Percentiles rank a stretch among this genome's conserved stretches.
These are phyloP conservation scores for Drosophila pseudoananassae DNA, from an alignment of 1,140 invertebrate species.

Conservation along the genomic window DNA sequence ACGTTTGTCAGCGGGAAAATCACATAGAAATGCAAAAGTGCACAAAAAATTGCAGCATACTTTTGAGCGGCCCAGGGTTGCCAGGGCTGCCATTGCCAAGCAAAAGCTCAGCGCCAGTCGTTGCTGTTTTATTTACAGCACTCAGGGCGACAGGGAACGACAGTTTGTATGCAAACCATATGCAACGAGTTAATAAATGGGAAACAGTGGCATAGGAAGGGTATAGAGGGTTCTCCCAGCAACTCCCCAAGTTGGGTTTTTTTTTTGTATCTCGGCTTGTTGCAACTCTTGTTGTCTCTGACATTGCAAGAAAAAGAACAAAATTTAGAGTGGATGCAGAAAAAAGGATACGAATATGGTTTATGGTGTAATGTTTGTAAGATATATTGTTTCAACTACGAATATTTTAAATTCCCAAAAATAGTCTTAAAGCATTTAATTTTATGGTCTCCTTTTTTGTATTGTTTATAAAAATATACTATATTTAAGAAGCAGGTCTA, in stretches of 20 bases:
- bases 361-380: background rate
- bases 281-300: constrained; percentile 9
- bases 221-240: background rate
- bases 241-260: background rate
- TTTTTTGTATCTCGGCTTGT: constrained; percentile 21
- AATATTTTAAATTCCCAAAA: too few species aligned
- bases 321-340: background rate
- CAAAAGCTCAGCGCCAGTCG: constrained; percentile 57
- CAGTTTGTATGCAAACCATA: constrained; percentile 71
- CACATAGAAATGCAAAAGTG: constrained; percentile 64
- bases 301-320: constrained; percentile 4
- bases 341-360: background rate
- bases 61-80: constrained; percentile 34
- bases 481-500: too few species aligned
- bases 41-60: constrained; percentile 74
- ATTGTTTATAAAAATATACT: too few species aligned
- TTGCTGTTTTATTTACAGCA: constrained; percentile 66
- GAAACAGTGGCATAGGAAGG: constrained; percentile 10
- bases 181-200: constrained; percentile 81
- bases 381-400: background rate
- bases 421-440: too few species aligned
- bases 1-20: constrained; percentile 59
- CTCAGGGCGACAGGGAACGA: constrained; percentile 48
- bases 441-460: too few species aligned
- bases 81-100: constrained; percentile 59